Conservation (phyloP, 2,797 vertebrate genomes). For the Discoglossus pictus region DNA sequence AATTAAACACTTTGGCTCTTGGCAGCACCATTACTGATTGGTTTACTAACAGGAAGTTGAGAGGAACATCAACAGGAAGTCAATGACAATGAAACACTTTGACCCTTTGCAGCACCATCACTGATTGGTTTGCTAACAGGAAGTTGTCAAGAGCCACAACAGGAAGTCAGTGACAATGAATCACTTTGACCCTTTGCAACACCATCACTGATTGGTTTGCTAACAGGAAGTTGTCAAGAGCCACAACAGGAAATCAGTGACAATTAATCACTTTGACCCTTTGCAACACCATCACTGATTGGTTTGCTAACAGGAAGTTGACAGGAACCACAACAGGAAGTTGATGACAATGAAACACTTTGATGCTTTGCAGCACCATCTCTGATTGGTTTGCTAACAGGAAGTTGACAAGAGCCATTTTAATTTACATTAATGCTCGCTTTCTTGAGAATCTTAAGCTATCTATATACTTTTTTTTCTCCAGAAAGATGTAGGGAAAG, state of each 20-base stretch:
- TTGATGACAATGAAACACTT: neutral
- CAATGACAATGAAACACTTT: too few relatives aligned
- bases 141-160: neutral
- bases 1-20: too few relatives aligned
- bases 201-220: neutral
- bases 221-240: neutral
- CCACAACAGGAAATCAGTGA: neutral
- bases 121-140: neutral
- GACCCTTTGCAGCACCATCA: neutral
- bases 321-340: neutral
- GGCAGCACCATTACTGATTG: too few relatives aligned
- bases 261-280: neutral
- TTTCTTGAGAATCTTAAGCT: too few relatives aligned
- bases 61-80: too few relatives aligned
- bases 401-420: too few relatives aligned
- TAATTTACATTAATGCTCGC: too few relatives aligned
- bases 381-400: neutral
- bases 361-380: too few relatives aligned
- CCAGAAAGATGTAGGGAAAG: slow-evolving; percentile 4
- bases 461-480: neutral
- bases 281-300: neutral
- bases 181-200: neutral
- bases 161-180: neutral
- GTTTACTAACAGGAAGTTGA: too few relatives aligned
- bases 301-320: slow-evolving; percentile 3